Conservation (phyloP, 2,888 invertebrate genomes). For the Eurytoma adleriae region DNA sequence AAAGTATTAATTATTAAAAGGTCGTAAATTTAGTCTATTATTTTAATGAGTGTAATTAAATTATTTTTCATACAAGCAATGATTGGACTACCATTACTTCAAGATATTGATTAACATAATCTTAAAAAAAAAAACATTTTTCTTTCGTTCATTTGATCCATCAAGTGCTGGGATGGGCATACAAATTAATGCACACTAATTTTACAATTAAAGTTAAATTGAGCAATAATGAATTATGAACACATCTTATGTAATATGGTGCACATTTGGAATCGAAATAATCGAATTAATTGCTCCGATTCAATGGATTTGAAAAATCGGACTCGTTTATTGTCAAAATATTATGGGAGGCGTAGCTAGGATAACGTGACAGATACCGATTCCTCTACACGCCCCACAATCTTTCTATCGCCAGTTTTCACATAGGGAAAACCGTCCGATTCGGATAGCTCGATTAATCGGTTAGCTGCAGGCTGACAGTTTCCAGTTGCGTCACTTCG, state of each 20-base stretch:
- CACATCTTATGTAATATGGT: background rate
- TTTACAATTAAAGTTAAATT: background rate
- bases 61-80: no score
- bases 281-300: background rate
- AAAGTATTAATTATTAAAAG: no score
- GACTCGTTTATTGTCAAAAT: slow-evolving; percentile 40
- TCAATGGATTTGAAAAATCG: slow-evolving; percentile 18
- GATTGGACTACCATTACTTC: no score
- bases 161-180: background rate
- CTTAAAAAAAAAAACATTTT: no score
- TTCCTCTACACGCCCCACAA: slow-evolving; percentile 2
- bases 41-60: no score
- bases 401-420: slow-evolving; percentile 24
- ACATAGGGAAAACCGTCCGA: background rate
- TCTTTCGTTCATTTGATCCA: background rate
- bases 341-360: slow-evolving; percentile 48
- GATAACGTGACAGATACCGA: slow-evolving; percentile 28
- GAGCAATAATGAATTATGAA: slow-evolving; percentile 3
- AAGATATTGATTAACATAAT: no score
- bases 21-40: no score
- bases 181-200: background rate
- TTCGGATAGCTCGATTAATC: slow-evolving; percentile 32
- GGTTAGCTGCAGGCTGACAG: no score
- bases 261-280: background rate
- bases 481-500: no score